Conservation (phyloP, 2,888 invertebrate species). For the Nymphalis urticae region DNA sequence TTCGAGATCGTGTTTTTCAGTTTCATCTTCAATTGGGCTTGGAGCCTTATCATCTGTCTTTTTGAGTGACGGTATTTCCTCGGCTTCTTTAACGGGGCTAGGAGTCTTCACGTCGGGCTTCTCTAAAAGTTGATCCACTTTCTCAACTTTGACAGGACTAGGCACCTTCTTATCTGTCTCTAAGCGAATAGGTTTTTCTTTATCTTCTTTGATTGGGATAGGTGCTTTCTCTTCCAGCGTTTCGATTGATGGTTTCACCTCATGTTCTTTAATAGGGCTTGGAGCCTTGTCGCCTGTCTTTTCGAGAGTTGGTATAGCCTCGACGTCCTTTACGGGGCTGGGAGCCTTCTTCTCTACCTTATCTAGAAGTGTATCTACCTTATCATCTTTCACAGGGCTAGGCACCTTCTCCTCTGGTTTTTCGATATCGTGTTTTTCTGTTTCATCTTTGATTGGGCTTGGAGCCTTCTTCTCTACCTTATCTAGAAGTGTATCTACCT, state of each 20-base stretch:
- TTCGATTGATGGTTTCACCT: neutral
- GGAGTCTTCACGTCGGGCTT: neutral
- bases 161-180: conserved; percentile 25
- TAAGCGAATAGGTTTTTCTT: neutral
- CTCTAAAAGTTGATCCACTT: neutral
- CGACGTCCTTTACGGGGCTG: neutral
- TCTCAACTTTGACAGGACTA: conserved; percentile 10
- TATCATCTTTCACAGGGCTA: conserved; percentile 13
- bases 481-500: neutral
- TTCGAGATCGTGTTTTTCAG: neutral
- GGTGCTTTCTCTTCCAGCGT: neutral
- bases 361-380: no score
- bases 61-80: conserved; percentile 4
- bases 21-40: conserved; percentile 6
- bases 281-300: conserved; percentile 26
- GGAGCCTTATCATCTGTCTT: neutral
- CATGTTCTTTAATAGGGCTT: conserved; percentile 17
- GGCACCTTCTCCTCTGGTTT: conserved; percentile 26
- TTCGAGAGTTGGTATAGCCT: neutral
- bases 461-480: conserved; percentile 24
- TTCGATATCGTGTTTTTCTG: neutral
- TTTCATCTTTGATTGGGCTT: conserved; percentile 13
- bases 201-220: conserved; percentile 2
- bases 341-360: neutral
- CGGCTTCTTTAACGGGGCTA: conserved; percentile 11